phyloP scores from a whole-genome alignment of 2,888 invertebrate species.

The Arctia plantaginis region DNA sequence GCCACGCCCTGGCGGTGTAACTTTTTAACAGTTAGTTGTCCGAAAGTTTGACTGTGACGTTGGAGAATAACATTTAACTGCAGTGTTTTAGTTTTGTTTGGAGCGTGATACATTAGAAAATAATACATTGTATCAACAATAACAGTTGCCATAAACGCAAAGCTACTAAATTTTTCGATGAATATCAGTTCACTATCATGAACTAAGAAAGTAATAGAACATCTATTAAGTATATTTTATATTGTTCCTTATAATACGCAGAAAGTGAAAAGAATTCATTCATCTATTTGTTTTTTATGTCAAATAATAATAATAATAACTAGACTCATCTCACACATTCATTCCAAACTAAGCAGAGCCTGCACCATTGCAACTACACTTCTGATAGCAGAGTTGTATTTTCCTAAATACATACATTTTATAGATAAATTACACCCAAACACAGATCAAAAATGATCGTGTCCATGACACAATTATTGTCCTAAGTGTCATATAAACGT shows the following conservation, averaged over 20 bases:
- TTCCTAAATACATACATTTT: neutral
- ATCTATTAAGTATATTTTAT: no score
- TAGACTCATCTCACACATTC: no score
- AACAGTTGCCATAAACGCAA: neutral
- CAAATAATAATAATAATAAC: no score
- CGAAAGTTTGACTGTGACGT: slow-evolving; percentile 2
- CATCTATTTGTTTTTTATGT: no score
- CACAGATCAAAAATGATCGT: no score
- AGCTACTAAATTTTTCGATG: neutral
- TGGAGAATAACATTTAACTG: neutral
- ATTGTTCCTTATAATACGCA: no score
- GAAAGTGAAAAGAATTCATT: no score
- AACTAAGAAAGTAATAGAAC: no score
- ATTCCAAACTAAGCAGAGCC: no score
- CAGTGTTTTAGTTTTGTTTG: slow-evolving; percentile 1
- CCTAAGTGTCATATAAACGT: neutral
- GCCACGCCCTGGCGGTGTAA: slow-evolving; percentile 42
- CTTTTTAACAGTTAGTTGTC: slow-evolving; percentile 17
- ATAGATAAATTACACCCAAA: neutral
- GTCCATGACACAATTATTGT: no score
- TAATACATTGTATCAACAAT: neutral
- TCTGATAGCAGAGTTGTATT: no score
- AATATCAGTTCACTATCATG: no score
- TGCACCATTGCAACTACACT: neutral
- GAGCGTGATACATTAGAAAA: neutral